Conservation (phyloP, 2,888 invertebrate species). For the Syritta pipiens region DNA sequence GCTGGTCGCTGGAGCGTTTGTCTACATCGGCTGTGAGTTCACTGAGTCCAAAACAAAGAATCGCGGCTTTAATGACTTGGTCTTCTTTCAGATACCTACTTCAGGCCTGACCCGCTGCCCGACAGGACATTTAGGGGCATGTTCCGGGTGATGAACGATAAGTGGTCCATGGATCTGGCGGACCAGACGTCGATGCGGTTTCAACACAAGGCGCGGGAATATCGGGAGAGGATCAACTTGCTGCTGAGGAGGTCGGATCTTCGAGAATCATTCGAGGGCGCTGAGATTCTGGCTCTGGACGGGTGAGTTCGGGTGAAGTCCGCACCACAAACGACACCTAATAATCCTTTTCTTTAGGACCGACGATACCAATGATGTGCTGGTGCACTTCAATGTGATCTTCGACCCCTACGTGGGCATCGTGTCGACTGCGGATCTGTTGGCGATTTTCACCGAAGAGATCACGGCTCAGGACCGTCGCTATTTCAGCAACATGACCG, state of each 20-base stretch:
- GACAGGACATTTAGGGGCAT: constrained; percentile 91
- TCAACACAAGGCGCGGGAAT: constrained; percentile 86
- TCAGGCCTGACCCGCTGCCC: constrained; percentile 83
- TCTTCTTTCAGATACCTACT: constrained; percentile 76
- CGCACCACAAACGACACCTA: no score
- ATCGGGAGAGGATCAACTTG: constrained; percentile 87
- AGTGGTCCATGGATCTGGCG: constrained; percentile 84
- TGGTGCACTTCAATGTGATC: constrained; percentile 91
- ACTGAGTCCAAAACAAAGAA: no score
- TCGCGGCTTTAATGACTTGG: no score
- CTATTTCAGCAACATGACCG: constrained; percentile 84
- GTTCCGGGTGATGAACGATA: constrained; percentile 86
- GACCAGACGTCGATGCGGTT: constrained; percentile 86
- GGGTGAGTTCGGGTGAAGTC: no score
- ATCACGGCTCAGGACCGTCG: constrained; percentile 81
- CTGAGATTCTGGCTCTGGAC: constrained; percentile 91
- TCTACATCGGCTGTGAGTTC: constrained; percentile 84
- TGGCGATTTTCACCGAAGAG: constrained; percentile 84
- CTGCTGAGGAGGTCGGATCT: constrained; percentile 87
- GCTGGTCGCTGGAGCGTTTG: constrained; percentile 84
- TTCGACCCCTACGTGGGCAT: constrained; percentile 88
- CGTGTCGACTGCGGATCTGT: constrained; percentile 84
- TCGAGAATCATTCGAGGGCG: constrained; percentile 87
- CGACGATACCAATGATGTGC: constrained; percentile 84
- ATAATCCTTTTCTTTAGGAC: constrained; percentile 78